A percentile compares a stretch with the other conserved stretches of the same genome.
phyloP scores from a whole-genome alignment of 2,888 invertebrate genomes.

The Caenorhabditis becei region DNA sequence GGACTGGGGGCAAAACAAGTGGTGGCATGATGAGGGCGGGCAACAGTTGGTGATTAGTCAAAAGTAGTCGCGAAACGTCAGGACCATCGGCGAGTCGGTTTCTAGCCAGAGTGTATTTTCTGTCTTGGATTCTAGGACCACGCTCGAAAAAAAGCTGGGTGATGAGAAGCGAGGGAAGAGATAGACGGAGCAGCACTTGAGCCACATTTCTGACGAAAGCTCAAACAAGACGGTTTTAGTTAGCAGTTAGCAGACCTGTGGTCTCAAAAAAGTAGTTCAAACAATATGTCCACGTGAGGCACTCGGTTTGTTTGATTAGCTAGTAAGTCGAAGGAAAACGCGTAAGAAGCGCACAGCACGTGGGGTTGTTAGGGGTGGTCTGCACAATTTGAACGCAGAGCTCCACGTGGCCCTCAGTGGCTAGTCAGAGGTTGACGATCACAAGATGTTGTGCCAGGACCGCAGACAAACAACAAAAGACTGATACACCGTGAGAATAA shows the following conservation, averaged over 20 bases:
- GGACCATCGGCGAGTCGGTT: neutral
- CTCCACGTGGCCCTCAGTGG: conserved; percentile 43
- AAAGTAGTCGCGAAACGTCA: conserved; percentile 48
- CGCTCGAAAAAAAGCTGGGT: conserved; percentile 23
- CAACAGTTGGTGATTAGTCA: conserved; percentile 15
- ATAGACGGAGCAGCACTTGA: conserved; percentile 20
- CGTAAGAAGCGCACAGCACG: conserved; percentile 41
- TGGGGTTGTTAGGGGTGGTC: conserved; percentile 5
- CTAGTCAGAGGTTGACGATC: conserved; percentile 51
- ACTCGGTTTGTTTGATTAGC: conserved; percentile 34
- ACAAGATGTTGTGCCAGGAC: conserved; percentile 27
- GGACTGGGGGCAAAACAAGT: conserved; percentile 30
- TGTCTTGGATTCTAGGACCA: too few species aligned
- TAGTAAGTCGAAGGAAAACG: conserved; percentile 26
- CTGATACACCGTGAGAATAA: conserved; percentile 49
- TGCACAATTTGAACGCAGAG: conserved; percentile 51
- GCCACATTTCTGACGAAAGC: conserved; percentile 29
- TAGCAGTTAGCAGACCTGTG: conserved; percentile 56
- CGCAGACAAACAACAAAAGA: conserved; percentile 45
- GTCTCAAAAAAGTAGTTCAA: conserved; percentile 50
- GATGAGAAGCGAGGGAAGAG: conserved; percentile 10
- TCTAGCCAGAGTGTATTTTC: neutral
- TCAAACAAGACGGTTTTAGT: conserved; percentile 53
- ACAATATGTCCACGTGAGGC: conserved; percentile 51
- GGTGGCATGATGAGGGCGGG: conserved; percentile 25